Conservation (phyloP, 1,140 invertebrate species). For the Telenomus remus region DNA sequence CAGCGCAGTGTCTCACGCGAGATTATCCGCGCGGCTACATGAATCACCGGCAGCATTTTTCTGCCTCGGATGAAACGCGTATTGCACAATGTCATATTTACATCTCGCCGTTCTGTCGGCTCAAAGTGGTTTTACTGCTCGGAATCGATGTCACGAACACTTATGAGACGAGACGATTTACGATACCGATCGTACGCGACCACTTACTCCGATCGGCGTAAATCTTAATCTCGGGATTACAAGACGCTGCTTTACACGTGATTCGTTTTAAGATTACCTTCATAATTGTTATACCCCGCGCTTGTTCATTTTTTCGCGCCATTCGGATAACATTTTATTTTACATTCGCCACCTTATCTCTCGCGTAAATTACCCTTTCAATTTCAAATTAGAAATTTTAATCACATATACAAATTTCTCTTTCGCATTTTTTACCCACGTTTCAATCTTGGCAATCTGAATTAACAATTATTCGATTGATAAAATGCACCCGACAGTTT, state of each 20-base stretch:
- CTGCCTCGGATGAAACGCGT: conserved; percentile 15
- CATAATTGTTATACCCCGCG: too few relatives aligned
- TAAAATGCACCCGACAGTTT: conserved; percentile 23
- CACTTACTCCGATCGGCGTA: neutral
- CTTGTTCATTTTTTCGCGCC: too few relatives aligned
- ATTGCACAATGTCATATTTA: conserved; percentile 53
- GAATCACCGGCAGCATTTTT: conserved; percentile 49
- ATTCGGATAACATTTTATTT: too few relatives aligned
- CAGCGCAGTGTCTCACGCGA: conserved; percentile 32
- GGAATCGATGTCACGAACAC: conserved; percentile 40
- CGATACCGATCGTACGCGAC: neutral
- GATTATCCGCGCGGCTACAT: conserved; percentile 43
- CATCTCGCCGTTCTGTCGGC: conserved; percentile 22
- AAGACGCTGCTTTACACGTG: too few relatives aligned
- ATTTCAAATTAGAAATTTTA: too few relatives aligned
- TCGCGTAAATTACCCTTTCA: too few relatives aligned
- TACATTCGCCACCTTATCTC: too few relatives aligned
- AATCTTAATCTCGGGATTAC: neutral
- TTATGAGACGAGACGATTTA: conserved; percentile 25
- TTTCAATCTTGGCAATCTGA: conserved; percentile 10
- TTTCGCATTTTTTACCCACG: conserved; percentile 4
- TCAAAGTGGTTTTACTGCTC: conserved; percentile 13
- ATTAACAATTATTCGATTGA: conserved; percentile 26
- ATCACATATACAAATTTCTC: neutral
- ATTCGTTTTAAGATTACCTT: too few relatives aligned